Conservation (phyloP, 2,888 invertebrate genomes). For the Luperina nickerlii region DNA sequence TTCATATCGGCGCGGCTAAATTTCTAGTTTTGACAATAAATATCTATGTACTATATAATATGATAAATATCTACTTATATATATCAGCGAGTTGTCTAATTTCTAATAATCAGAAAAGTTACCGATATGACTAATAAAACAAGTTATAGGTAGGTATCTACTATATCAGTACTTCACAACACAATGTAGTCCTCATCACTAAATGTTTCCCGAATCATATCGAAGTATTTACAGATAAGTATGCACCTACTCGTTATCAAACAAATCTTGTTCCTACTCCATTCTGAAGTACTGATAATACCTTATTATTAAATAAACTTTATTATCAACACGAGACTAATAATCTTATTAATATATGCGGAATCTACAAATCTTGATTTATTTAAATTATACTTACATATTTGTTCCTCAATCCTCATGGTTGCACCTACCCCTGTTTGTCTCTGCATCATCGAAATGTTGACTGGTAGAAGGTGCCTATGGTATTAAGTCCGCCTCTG, state of each 20-base stretch:
- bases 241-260: conserved; percentile 23
- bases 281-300: conserved; percentile 43
- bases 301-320: conserved; percentile 20
- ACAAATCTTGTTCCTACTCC: conserved; percentile 38
- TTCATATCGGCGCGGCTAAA: no score
- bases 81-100: neutral
- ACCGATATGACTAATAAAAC: neutral
- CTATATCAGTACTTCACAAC: neutral
- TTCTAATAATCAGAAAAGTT: neutral
- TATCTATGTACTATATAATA: no score
- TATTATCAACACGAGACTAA: conserved; percentile 37
- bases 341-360: neutral
- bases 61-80: no score
- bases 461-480: no score
- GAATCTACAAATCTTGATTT: neutral
- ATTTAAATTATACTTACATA: neutral
- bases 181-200: neutral
- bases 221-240: conserved; percentile 11
- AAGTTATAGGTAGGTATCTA: neutral
- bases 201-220: conserved; percentile 9
- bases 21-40: no score
- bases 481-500: no score
- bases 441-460: no score
- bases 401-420: neutral
- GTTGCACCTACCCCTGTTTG: no score